These are phyloP conservation scores for Mugil cephalus DNA, from an alignment of 2,113 vertebrate genomes.

Conservation along the genomic window DNA sequence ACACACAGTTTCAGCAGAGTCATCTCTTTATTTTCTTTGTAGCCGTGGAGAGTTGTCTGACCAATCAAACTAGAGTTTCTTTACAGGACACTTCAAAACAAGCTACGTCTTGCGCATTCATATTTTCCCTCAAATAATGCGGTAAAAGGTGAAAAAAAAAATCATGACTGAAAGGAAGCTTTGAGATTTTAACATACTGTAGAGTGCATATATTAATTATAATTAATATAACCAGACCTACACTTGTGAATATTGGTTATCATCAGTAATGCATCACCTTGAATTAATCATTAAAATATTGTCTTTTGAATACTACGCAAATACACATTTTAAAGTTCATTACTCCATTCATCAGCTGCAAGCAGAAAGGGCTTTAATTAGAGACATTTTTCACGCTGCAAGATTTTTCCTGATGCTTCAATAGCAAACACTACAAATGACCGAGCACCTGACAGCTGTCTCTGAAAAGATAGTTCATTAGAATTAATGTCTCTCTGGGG, in stretches of 20 bases:
- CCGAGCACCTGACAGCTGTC: constrained; percentile 62
- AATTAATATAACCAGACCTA: constrained; percentile 3
- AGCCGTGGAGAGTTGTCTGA: constrained; percentile 62
- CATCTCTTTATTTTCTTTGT: constrained; percentile 72
- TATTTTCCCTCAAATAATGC: constrained; percentile 1
- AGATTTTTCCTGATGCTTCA: constrained; percentile 49
- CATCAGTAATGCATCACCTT: constrained; percentile 54
- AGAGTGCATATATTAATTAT: background rate
- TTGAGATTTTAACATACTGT: background rate
- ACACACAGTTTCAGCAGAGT: constrained; percentile 63
- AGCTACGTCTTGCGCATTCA: background rate
- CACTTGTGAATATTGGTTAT: too few species aligned
- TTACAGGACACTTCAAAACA: constrained; percentile 15
- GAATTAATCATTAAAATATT: constrained; percentile 53
- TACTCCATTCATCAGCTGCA: constrained; percentile 53
- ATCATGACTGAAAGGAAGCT: background rate
- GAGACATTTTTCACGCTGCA: constrained; percentile 37
- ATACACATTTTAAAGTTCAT: constrained; percentile 43
- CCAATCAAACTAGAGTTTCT: constrained; percentile 61
- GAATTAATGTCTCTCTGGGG: constrained; percentile 38
- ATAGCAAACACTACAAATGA: constrained; percentile 59
- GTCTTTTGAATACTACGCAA: constrained; percentile 36
- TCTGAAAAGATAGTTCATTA: constrained; percentile 58
- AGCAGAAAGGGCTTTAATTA: constrained; percentile 51
- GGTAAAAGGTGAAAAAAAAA: background rate